phyloP scores from a whole-genome alignment of 1,140 invertebrate species.

The Drosophila willistoni region DNA sequence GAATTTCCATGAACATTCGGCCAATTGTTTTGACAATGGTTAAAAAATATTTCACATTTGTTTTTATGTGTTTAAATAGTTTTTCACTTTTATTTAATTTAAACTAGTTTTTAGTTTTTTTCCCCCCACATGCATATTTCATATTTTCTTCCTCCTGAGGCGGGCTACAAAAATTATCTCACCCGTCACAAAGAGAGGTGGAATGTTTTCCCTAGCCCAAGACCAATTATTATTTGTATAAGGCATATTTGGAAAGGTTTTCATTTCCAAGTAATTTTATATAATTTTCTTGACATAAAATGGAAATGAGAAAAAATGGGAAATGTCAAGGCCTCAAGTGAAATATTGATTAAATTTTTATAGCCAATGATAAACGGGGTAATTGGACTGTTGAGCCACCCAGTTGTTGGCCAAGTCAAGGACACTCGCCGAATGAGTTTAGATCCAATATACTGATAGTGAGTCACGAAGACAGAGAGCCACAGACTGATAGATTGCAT shows the following conservation, averaged over 20 bases:
- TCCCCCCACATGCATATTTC: not conserved
- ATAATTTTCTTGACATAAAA: conserved; percentile 1
- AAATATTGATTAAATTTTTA: conserved; percentile 20
- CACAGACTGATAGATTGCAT: not conserved
- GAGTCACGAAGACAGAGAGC: not conserved
- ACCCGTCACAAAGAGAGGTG: not conserved
- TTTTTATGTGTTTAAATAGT: not conserved
- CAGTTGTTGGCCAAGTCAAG: conserved; percentile 6
- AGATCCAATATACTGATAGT: not conserved
- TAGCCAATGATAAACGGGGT: not conserved
- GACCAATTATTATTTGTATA: conserved; percentile 14
- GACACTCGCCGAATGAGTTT: not conserved
- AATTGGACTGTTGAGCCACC: not conserved
- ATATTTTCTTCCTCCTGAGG: not conserved
- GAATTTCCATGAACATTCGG: too few relatives aligned
- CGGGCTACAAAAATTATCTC: not conserved
- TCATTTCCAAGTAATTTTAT: conserved; percentile 18
- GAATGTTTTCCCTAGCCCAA: not conserved
- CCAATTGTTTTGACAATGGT: too few relatives aligned
- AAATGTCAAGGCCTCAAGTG: conserved; percentile 8
- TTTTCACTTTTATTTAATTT: not conserved
- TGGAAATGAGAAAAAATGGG: not conserved
- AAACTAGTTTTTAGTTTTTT: not conserved
- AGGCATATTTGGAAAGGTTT: conserved; percentile 15
- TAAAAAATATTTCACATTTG: not conserved